Evolutionary conservation across 2,888 invertebrate species (phyloP), one percentile per base, ranked within the genome.

Genomic region (Troides helena): DNA sequence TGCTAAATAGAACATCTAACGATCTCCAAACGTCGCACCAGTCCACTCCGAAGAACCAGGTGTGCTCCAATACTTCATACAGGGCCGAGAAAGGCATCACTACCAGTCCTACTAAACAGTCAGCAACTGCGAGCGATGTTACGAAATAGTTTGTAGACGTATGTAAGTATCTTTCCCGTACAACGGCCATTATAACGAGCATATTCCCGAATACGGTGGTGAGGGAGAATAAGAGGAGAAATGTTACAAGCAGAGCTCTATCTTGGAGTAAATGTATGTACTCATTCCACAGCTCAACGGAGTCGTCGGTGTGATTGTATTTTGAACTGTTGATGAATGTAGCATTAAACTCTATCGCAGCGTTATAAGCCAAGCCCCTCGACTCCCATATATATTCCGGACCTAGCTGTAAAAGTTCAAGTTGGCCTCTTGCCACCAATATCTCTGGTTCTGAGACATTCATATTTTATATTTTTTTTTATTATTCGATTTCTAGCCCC

Each of bases 1-100:
- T 99, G 79, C 98, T 98, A 79, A 99, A 99, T 1, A 99, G 94
- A 2, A 99, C 99, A 84, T 99, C 99, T 74, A 99, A 87, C 0
- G 99, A 99, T 68, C 99, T 95, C 99, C 99, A 99, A 30, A 99
- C 95, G 84, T 99, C 99, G 86, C 99, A 99, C 97, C 98, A 98
- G 80, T 97, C 96, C 3, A 96, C 95, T 6, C 99, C 99, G 84
- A 98, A 99, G 77, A 98, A 95, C 99, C 99, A 99, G 36, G 96
- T 96, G 80, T 97, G 96, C 79, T 97, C 97, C 43, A 97, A 90
- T 18, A 97, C 96, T 88, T 98, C 98, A 84, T 98, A 97, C 18
- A 98, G 93, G 0, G 98, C 98, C 73, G 97, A 97, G 87, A 99
- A 98, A 0, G 99, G 99, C 99, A 99, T 99, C 65, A 99, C 99